A percentile compares a stretch with the other conserved stretches of the same genome.
phyloP scores from a whole-genome alignment of 2,113 vertebrate species.

The Gobiocypris rarus region DNA sequence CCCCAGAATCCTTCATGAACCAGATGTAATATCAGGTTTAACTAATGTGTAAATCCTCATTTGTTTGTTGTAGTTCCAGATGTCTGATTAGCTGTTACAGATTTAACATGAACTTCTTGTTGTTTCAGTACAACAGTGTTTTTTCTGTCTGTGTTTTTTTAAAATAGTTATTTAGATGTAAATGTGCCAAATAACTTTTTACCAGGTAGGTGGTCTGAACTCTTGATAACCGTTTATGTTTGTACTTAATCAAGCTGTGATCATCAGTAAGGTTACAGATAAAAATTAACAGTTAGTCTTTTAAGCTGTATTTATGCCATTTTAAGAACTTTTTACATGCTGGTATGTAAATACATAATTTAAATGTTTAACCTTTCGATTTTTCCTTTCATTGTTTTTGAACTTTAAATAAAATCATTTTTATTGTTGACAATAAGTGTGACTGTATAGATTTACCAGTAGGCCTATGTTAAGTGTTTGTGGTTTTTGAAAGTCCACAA shows the following conservation, averaged over 20 bases:
- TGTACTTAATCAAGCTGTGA: conserved; percentile 6
- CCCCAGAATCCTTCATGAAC: neutral
- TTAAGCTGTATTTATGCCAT: conserved; percentile 25
- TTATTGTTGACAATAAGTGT: too few relatives aligned
- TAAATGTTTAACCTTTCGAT: conserved; percentile 8
- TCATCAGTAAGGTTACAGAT: neutral
- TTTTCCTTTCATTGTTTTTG: neutral
- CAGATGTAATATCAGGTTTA: neutral
- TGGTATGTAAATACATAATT: conserved; percentile 35
- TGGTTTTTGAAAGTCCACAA: neutral
- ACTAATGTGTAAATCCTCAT: neutral
- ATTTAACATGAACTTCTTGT: neutral
- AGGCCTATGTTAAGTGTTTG: neutral
- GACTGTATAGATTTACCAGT: neutral
- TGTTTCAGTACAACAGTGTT: neutral
- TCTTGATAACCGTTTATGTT: neutral
- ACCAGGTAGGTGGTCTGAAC: neutral
- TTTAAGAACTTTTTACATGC: neutral
- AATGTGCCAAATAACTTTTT: conserved; percentile 8
- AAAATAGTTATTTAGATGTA: neutral
- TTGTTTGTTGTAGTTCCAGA: neutral
- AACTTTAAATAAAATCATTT: conserved; percentile 18
- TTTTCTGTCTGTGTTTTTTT: neutral
- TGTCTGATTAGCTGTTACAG: neutral
- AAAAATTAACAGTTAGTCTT: neutral